A percentile compares a stretch with the other conserved stretches of the same genome.
Conservation (phyloP, 2,888 invertebrate genomes). For the Lasioglossum vierecki region DNA sequence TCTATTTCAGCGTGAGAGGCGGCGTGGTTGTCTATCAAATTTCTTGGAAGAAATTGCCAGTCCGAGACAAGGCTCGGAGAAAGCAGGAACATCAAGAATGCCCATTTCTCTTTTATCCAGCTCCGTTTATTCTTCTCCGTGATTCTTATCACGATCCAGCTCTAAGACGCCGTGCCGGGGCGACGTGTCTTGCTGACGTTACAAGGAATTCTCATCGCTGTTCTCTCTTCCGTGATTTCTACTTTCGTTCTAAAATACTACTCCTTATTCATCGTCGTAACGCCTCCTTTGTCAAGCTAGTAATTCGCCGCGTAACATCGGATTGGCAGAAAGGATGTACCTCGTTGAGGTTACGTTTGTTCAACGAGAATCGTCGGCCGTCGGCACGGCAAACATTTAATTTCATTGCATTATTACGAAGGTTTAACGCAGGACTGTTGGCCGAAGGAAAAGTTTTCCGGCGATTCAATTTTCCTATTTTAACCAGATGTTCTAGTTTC, state of each 20-base stretch:
- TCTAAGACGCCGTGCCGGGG: background rate
- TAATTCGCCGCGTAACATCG: background rate
- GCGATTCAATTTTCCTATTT: background rate
- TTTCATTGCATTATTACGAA: background rate
- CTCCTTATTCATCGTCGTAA: constrained; percentile 10
- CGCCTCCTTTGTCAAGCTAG: background rate
- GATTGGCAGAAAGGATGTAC: background rate
- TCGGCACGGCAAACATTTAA: background rate
- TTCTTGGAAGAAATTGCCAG: constrained; percentile 49
- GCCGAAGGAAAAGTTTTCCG: background rate
- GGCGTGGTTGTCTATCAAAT: constrained; percentile 38
- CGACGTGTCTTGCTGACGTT: constrained; percentile 39
- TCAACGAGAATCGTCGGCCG: background rate
- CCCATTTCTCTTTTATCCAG: constrained; percentile 24
- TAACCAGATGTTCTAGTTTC: background rate
- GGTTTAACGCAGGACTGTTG: background rate
- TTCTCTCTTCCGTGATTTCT: constrained; percentile 30
- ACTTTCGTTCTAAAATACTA: constrained; percentile 11
- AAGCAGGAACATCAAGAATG: constrained; percentile 25
- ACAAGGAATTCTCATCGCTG: constrained; percentile 62
- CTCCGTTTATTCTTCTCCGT: constrained; percentile 6
- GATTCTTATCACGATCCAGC: constrained; percentile 10
- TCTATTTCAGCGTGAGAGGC: constrained; percentile 15
- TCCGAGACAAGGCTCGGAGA: constrained; percentile 21
- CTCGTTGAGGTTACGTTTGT: background rate